Evolutionary conservation across 2,888 invertebrate genomes (phyloP), one percentile per base, ranked within the genome.

Genomic region (Agapostemon virescens): DNA sequence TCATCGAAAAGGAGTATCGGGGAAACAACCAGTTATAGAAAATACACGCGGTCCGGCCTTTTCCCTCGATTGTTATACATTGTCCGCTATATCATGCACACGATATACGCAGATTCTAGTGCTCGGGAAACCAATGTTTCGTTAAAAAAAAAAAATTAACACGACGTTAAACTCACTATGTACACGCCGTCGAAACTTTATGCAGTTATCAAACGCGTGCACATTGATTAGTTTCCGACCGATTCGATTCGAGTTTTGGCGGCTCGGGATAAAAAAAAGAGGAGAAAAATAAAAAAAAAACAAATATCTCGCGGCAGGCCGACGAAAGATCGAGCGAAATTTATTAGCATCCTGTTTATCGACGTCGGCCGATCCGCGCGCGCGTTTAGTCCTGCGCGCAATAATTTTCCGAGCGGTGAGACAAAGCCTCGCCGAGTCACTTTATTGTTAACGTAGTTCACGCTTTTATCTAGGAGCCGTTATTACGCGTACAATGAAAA

Each of bases 391-490:
- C 2, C 67, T 38, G 33, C 64, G 73, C 26, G 67, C 73, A 82
- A 80, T 85, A 82, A 85, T 85, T 85, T 84, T 77, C 73, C 26
- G n/a, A 69, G 55, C 77, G 68, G 2, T 74, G 80, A 84, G n/a
- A 85, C 83, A 79, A 85, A 79, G 84, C 74, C 63, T 30, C 63
- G 36, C 55, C 61, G 77, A 74, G 80, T 77, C 74, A 77, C 73
- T 86, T 86, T 84, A 84, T 86, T 85, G 77, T 78, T 79, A 74
- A 71, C 81, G 79, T 72, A 78, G 70, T 74, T 55, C 70, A 71
- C 45, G 77, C 74, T 78, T 85, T 82, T 85, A 83, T 85, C 84
- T 86, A 83, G 82, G 79, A 71, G 55, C 79, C 84, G 80, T 79
- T 84, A 77, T 83, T 81, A 77, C 72, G 58, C 76, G 75, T 38